These are phyloP conservation scores for Papilio polytes DNA, from an alignment of 1,140 invertebrate genomes.

Conservation along the genomic window DNA sequence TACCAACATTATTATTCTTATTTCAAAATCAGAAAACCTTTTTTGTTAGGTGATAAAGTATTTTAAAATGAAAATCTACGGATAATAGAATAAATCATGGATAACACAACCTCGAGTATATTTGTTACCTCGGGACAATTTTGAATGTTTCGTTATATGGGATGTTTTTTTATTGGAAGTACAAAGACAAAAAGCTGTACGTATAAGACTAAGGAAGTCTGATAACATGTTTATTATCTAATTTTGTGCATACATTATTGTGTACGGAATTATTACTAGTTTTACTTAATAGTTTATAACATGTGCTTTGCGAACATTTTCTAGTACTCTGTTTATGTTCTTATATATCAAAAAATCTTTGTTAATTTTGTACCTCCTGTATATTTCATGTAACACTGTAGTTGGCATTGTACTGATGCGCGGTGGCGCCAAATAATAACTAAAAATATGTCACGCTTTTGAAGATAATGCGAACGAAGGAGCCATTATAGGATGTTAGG, in stretches of 20 bases:
- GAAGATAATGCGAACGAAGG: not conserved
- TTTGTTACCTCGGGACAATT: not conserved
- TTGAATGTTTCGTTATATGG: not conserved
- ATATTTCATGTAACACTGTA: not conserved
- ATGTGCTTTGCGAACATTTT: not conserved
- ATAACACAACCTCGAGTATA: not conserved
- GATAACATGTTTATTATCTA: too few species aligned
- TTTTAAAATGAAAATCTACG: too few species aligned
- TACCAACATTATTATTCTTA: too few species aligned
- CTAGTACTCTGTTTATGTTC: not conserved
- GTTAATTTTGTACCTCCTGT: not conserved
- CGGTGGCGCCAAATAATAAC: conserved; percentile 13
- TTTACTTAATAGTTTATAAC: too few species aligned
- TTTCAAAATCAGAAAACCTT: too few species aligned
- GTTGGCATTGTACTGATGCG: not conserved
- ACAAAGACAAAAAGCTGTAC: too few species aligned
- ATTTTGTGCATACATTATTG: too few species aligned
- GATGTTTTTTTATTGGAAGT: not conserved
- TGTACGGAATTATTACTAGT: too few species aligned
- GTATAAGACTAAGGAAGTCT: too few species aligned
- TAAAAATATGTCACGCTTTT: not conserved
- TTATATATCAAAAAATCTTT: not conserved
- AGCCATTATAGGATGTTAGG: not conserved
- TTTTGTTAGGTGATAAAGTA: too few species aligned
- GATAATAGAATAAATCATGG: not conserved